A percentile compares a stretch with the other conserved stretches of the same genome.
phyloP scores from a whole-genome alignment of 2,888 invertebrate species.

The Pasiphila rectangulata region DNA sequence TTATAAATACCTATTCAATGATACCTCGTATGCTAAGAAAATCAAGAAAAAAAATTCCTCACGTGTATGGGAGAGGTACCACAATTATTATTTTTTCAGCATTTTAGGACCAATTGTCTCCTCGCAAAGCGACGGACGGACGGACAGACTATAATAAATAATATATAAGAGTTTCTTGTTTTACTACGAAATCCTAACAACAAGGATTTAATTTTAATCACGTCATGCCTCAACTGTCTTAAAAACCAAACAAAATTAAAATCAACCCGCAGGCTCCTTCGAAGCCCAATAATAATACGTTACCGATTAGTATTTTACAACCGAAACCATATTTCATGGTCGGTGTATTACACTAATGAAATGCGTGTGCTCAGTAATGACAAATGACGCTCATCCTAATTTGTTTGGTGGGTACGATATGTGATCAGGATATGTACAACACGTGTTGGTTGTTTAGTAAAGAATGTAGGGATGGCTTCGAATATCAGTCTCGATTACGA shows the following conservation, averaged over 20 bases:
- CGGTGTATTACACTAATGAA: conserved; percentile 43
- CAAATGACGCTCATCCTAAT: conserved; percentile 67
- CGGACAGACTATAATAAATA: too few species aligned
- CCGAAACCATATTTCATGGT: conserved; percentile 50
- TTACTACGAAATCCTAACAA: too few species aligned
- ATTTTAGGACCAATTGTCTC: too few species aligned
- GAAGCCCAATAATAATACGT: conserved; percentile 31
- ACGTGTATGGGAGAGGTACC: too few species aligned
- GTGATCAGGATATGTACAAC: conserved; percentile 58
- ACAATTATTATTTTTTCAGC: too few species aligned
- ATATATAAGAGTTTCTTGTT: too few species aligned
- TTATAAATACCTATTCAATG: too few species aligned
- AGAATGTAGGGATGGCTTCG: conserved; percentile 1
- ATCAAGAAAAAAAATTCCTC: too few species aligned
- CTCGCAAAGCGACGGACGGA: too few species aligned
- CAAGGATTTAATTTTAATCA: too few species aligned
- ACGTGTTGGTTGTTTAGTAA: conserved; percentile 8
- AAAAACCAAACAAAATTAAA: conserved; percentile 17
- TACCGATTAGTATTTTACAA: conserved; percentile 32
- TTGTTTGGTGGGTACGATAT: conserved; percentile 57
- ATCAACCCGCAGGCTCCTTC: conserved; percentile 27
- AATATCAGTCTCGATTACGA: too few species aligned
- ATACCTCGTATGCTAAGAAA: too few species aligned
- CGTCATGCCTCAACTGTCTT: conserved; percentile 12
- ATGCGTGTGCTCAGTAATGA: conserved; percentile 46